These are phyloP conservation scores for Crenuchus spilurus DNA, from an alignment of 2,797 vertebrate species.

Conservation along the genomic window DNA sequence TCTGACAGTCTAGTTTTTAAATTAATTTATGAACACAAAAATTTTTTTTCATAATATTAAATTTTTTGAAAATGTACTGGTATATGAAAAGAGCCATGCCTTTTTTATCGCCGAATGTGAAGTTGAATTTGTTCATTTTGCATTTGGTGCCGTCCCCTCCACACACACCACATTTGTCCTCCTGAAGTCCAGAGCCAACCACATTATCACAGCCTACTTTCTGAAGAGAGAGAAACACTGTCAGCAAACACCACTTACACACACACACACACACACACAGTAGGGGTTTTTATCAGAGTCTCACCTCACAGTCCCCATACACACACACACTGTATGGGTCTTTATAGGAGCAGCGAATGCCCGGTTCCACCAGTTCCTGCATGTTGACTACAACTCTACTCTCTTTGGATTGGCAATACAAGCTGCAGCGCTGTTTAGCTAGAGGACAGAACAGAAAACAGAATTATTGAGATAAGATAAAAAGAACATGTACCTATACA, in stretches of 20 bases:
- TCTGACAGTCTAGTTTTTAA: no score
- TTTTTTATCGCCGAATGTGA: slow-evolving; percentile 87
- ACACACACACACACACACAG: neutral
- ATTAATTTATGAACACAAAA: no score
- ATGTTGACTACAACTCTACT: slow-evolving; percentile 86
- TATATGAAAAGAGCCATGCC: slow-evolving; percentile 65
- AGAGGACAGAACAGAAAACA: slow-evolving; percentile 48
- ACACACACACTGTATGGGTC: slow-evolving; percentile 93
- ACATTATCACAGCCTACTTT: slow-evolving; percentile 94
- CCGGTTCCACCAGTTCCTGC: slow-evolving; percentile 88
- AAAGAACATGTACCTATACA: neutral
- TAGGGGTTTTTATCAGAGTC: no score
- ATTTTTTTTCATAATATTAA: neutral
- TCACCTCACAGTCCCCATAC: slow-evolving; percentile 91
- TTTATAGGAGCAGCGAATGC: slow-evolving; percentile 96
- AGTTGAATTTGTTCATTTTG: slow-evolving; percentile 90
- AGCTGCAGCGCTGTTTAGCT: slow-evolving; percentile 94
- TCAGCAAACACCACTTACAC: slow-evolving; percentile 12
- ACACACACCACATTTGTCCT: slow-evolving; percentile 96
- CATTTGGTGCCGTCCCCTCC: slow-evolving; percentile 93
- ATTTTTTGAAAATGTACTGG: slow-evolving; percentile 21
- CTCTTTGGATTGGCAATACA: slow-evolving; percentile 92
- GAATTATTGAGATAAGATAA: neutral
- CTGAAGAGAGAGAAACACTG: slow-evolving; percentile 69
- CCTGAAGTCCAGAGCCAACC: slow-evolving; percentile 90